Conservation (phyloP, 2,797 vertebrate genomes). For the Acanthurus lineatus region DNA sequence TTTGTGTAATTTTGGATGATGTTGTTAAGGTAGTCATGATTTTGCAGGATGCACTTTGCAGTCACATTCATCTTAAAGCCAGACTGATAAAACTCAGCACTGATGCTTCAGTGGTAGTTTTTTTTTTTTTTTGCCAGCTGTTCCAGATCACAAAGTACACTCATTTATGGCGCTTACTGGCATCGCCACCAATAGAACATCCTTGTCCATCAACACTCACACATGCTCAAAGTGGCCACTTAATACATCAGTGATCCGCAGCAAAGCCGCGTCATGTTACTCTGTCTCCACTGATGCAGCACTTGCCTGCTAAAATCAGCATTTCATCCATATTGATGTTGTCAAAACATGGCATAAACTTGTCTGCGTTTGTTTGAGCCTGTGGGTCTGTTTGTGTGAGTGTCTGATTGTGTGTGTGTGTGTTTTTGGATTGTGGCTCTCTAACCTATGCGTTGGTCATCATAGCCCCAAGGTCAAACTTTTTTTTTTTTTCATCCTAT, state of each 20-base stretch:
- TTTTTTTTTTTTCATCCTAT: constrained; percentile 42
- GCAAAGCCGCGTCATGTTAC: constrained; percentile 46
- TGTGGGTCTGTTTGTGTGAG: constrained; percentile 23
- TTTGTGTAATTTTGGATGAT: not conserved
- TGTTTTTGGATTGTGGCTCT: constrained; percentile 36
- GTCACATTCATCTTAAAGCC: constrained; percentile 40
- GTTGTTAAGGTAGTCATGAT: not conserved
- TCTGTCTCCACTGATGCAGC: constrained; percentile 34
- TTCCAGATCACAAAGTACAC: constrained; percentile 67
- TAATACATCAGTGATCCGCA: constrained; percentile 57
- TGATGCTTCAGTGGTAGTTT: constrained; percentile 46
- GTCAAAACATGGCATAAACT: constrained; percentile 60
- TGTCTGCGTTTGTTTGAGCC: constrained; percentile 30
- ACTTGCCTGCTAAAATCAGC: constrained; percentile 48
- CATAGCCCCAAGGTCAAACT: constrained; percentile 75
- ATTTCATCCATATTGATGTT: constrained; percentile 47
- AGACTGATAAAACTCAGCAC: constrained; percentile 60
- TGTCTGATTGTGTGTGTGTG: constrained; percentile 19
- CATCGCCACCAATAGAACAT: constrained; percentile 60
- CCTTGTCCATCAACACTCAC: constrained; percentile 64
- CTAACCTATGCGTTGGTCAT: constrained; percentile 39
- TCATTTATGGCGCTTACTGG: constrained; percentile 61
- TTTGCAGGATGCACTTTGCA: constrained; percentile 49
- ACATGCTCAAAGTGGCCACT: constrained; percentile 40
- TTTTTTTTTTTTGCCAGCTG: constrained; percentile 64